Conservation (phyloP, 2,888 invertebrate species). For the Ophion obscuratus region DNA sequence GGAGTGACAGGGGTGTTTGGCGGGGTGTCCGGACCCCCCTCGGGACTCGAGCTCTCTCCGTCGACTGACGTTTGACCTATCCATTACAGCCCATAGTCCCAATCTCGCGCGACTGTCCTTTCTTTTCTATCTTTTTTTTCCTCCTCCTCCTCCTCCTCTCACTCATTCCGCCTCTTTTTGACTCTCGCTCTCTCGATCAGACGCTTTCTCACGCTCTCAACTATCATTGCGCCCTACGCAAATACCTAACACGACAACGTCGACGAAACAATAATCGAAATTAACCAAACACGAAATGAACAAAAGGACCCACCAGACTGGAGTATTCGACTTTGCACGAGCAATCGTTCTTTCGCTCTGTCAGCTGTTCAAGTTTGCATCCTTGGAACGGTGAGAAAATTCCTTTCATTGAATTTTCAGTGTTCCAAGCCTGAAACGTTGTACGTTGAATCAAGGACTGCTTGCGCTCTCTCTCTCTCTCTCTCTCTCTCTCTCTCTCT, state of each 20-base stretch:
- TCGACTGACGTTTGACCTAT: constrained; percentile 84
- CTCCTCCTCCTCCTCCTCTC: constrained; percentile 64
- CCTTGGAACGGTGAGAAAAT: neutral
- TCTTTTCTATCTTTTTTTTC: constrained; percentile 72
- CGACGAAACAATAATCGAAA: constrained; percentile 78
- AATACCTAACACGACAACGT: constrained; percentile 82
- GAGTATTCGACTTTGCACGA: constrained; percentile 75
- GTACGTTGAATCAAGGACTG: neutral
- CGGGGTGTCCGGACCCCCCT: constrained; percentile 82
- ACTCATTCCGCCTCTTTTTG: constrained; percentile 4
- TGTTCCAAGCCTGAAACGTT: neutral
- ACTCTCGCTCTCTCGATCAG: constrained; percentile 31
- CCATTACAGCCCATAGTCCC: constrained; percentile 83
- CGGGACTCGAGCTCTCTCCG: constrained; percentile 80
- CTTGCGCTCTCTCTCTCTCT: neutral
- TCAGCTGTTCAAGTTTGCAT: neutral
- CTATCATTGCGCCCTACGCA: constrained; percentile 82
- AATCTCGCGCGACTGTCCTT: constrained; percentile 78
- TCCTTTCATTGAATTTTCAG: neutral
- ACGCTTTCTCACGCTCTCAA: constrained; percentile 76
- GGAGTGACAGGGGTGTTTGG: constrained; percentile 83
- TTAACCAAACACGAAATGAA: constrained; percentile 58
- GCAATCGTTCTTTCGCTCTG: neutral
- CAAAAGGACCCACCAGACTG: constrained; percentile 75
- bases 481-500: neutral